phyloP scores from a whole-genome alignment of 2,113 vertebrate genomes.

The Callorhinus ursinus region DNA sequence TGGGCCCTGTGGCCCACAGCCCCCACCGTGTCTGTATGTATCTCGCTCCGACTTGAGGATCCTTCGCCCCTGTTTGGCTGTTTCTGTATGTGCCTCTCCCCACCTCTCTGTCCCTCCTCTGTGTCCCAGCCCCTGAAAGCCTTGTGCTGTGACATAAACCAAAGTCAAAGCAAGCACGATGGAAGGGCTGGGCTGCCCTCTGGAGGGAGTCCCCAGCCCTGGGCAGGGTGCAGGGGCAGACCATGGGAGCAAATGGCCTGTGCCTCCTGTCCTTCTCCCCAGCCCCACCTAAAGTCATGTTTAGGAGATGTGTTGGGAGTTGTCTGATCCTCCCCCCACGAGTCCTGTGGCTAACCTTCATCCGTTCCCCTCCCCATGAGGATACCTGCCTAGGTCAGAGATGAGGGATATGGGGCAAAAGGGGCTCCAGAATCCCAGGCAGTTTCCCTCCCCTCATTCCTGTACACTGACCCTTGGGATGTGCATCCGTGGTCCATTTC shows the following conservation, averaged over 20 bases:
- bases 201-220: neutral
- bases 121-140: neutral
- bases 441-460: neutral
- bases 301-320: constrained; percentile 50
- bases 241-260: neutral
- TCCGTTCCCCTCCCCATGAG: neutral
- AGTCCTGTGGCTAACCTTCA: neutral
- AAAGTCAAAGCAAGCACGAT: neutral
- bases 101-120: neutral
- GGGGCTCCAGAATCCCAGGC: neutral
- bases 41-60: neutral
- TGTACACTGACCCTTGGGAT: neutral
- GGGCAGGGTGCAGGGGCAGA: neutral
- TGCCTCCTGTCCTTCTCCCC: neutral
- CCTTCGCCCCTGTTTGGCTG: neutral
- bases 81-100: neutral
- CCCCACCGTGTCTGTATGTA: neutral
- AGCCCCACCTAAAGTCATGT: neutral
- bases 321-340: neutral
- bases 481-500: fast-evolving
- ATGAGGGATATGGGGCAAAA: neutral
- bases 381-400: neutral
- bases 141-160: neutral
- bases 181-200: neutral
- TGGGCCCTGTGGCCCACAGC: neutral